Conservation (phyloP, 2,113 vertebrate species). For the Callipepla squamata region DNA sequence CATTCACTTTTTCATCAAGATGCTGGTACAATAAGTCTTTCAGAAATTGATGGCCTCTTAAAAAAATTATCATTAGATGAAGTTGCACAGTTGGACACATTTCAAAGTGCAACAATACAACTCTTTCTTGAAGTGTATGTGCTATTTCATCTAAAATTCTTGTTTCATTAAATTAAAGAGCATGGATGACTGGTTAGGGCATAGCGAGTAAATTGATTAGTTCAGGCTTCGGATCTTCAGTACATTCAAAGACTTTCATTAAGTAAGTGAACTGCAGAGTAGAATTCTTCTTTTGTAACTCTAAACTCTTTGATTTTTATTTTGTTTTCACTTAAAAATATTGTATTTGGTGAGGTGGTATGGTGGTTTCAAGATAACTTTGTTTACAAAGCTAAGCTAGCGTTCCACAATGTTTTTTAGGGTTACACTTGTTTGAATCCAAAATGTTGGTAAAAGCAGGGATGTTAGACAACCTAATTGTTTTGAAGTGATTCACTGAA, state of each 20-base stretch:
- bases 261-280: constrained; percentile 75
- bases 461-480: neutral
- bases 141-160: constrained; percentile 84
- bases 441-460: neutral
- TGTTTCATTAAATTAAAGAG: constrained; percentile 89
- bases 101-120: constrained; percentile 87
- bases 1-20: constrained; percentile 85
- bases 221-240: constrained; percentile 81
- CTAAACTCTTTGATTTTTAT: constrained; percentile 60
- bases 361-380: neutral
- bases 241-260: constrained; percentile 83
- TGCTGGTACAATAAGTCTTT: constrained; percentile 84
- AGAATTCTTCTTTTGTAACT: constrained; percentile 77
- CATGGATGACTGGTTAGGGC: constrained; percentile 80
- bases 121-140: constrained; percentile 85
- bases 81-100: constrained; percentile 87
- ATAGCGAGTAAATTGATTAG: constrained; percentile 86
- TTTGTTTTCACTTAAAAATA: constrained; percentile 31
- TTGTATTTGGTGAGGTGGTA: constrained; percentile 13
- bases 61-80: constrained; percentile 88
- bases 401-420: neutral
- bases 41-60: constrained; percentile 84
- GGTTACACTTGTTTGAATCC: neutral
- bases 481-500: neutral
- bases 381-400: neutral